Evolutionary conservation across 37 sponge, comb jelly and placozoan species (phyloP), one percentile per base, ranked within the genome.

Genomic region (Mnemiopsis leidyi): DNA sequence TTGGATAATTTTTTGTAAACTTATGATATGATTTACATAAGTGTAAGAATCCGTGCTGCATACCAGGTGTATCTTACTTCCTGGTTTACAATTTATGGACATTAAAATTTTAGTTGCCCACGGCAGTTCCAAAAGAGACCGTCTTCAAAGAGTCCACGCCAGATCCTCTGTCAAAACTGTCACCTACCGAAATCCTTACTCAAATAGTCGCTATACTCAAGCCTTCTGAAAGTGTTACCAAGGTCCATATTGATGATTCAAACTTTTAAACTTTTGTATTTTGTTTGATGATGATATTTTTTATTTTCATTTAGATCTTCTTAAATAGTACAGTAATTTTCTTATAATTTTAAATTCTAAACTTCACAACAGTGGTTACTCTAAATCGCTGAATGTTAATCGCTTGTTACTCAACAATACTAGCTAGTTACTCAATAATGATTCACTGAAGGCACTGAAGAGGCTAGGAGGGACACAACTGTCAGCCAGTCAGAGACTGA

Each of bases 401-500:
- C n/a, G n/a, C n/a, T n/a, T n/a, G n/a, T n/a, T n/a, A n/a, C n/a
- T n/a, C n/a, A n/a, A n/a, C n/a, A n/a, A n/a, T n/a, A n/a, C n/a
- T n/a, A n/a, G n/a, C n/a, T n/a, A n/a, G n/a, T n/a, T n/a, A n/a
- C n/a, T n/a, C n/a, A n/a, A n/a, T n/a, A n/a, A n/a, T n/a, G n/a
- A n/a, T n/a, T n/a, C n/a, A n/a, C n/a, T n/a, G n/a, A n/a, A 77
- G 79, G 90, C 90, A 39, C 90, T 85, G 38, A 13, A 39, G 25
- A 38, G 90, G 48, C 24, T 85, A 3, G 90, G 90, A 24, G 90
- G 90, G 24, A 40, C 36, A 24, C 90, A 85, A 29, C 48, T 85
- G 0, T 85, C 90, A 32, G 90, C 90, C 32, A 85, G 90, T 85
- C 90, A 85, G 90, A 38, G 90, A 85, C 39, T 85, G 25, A 85